These are phyloP conservation scores for Notodromas monacha DNA, from an alignment of 2,888 invertebrate species.

Conservation along the genomic window DNA sequence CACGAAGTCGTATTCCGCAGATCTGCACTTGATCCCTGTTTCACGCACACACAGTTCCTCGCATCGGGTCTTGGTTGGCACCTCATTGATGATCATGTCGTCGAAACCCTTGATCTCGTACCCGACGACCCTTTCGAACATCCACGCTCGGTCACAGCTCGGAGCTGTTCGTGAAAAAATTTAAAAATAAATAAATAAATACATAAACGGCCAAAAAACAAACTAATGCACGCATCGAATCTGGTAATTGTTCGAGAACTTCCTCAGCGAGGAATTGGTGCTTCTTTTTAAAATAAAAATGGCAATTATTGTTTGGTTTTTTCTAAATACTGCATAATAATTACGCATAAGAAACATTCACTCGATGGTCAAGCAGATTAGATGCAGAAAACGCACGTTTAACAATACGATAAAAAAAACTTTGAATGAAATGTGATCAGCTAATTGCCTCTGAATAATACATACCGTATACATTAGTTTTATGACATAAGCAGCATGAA, in stretches of 20 bases:
- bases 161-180: conserved; percentile 10
- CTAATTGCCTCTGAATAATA: too few relatives aligned
- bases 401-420: too few relatives aligned
- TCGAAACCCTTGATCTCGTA: conserved; percentile 34
- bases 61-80: conserved; percentile 30
- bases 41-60: conserved; percentile 26
- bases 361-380: too few relatives aligned
- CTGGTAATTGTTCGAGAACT: neutral
- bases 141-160: conserved; percentile 28
- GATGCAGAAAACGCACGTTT: too few relatives aligned
- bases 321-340: too few relatives aligned
- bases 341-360: too few relatives aligned
- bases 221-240: neutral
- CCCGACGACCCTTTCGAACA: conserved; percentile 37
- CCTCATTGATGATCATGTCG: conserved; percentile 24
- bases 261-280: neutral
- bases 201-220: neutral
- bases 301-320: too few relatives aligned
- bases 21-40: conserved; percentile 12
- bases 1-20: conserved; percentile 10
- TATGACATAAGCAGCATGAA: too few relatives aligned
- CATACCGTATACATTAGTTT: too few relatives aligned
- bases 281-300: too few relatives aligned
- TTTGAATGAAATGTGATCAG: too few relatives aligned
- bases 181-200: neutral